These are phyloP conservation scores for Ecliptopera silaceata DNA, from an alignment of 2,888 invertebrate genomes.

Conservation along the genomic window DNA sequence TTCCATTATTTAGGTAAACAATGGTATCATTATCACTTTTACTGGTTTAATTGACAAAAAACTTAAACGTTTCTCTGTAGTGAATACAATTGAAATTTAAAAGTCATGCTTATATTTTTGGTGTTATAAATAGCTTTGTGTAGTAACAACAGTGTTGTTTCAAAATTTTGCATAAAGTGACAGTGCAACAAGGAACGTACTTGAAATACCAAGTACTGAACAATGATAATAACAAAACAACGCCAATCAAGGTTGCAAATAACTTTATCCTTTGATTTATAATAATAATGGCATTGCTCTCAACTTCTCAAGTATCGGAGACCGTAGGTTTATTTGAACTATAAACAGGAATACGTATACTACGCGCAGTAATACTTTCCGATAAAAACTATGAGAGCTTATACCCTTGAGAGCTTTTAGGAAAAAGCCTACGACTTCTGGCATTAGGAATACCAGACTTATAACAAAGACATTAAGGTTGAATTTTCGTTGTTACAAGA, in stretches of 20 bases:
- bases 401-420: too few species aligned
- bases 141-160: conserved; percentile 2
- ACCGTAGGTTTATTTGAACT: conserved; percentile 7
- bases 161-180: conserved; percentile 23
- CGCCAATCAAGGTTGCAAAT: conserved; percentile 35
- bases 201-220: conserved; percentile 34
- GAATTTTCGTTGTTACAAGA: not conserved
- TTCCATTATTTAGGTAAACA: too few species aligned
- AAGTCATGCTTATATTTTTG: not conserved
- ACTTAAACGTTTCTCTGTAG: not conserved
- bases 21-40: too few species aligned
- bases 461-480: not conserved
- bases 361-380: too few species aligned
- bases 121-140: not conserved
- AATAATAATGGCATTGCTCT: conserved; percentile 22
- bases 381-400: too few species aligned
- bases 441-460: not conserved
- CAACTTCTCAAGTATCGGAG: conserved; percentile 1
- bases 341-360: too few species aligned
- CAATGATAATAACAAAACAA: conserved; percentile 33
- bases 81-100: not conserved
- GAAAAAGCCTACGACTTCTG: too few species aligned
- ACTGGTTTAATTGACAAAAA: too few species aligned
- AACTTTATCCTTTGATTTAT: conserved; percentile 29
- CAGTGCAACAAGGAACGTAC: conserved; percentile 34